phyloP scores from a whole-genome alignment of 2,113 vertebrate genomes.

The Hydropotes inermis region DNA sequence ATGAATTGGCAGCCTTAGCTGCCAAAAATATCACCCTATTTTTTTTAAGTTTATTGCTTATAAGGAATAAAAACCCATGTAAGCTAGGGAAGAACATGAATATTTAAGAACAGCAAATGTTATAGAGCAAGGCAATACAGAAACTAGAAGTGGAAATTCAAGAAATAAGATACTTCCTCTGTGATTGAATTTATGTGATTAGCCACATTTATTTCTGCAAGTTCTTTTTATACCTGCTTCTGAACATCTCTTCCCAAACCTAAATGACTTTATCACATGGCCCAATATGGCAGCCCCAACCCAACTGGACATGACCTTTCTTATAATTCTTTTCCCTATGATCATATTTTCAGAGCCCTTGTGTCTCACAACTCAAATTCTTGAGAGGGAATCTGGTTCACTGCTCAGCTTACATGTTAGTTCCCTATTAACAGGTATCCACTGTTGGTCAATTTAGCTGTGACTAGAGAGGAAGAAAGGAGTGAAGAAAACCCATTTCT shows the following conservation, averaged over 20 bases:
- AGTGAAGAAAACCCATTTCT: background rate
- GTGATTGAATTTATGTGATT: background rate
- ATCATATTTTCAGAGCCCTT: background rate
- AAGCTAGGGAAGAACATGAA: background rate
- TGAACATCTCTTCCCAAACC: background rate
- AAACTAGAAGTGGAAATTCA: background rate
- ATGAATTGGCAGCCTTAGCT: background rate
- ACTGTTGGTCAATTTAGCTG: background rate
- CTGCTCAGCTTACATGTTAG: background rate
- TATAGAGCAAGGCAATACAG: background rate
- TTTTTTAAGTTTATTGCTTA: background rate
- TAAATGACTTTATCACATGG: background rate
- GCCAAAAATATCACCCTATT: background rate
- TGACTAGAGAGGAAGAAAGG: background rate
- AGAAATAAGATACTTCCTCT: background rate
- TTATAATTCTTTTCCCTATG: background rate
- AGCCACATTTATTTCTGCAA: background rate
- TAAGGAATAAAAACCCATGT: background rate
- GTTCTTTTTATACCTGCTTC: background rate
- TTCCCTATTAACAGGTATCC: background rate
- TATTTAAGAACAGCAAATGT: background rate
- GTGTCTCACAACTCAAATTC: background rate
- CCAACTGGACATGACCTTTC: background rate
- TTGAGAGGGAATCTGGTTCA: background rate
- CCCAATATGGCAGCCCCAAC: too few species aligned